Percentiles rank a stretch among this genome's conserved stretches.
Evolutionary conservation across 2,888 invertebrate species (phyloP).

Genomic region (Malthinus seriepunctatus): DNA sequence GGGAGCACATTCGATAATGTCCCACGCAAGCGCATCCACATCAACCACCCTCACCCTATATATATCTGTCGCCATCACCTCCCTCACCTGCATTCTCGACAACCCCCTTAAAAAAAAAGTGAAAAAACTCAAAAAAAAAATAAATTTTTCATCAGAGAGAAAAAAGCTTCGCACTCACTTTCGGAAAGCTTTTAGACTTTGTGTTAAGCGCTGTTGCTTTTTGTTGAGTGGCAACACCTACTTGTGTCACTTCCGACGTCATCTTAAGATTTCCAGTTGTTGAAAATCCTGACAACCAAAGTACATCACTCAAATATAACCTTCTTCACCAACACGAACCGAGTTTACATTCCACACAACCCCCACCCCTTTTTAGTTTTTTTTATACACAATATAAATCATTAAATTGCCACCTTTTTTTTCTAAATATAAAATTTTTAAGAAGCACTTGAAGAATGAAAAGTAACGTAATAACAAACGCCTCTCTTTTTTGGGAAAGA

Average conservation of each 20-base stretch:
- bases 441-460: conserved; percentile 38
- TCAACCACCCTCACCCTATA: conserved; percentile 44
- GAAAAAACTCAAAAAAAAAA: conserved; percentile 4
- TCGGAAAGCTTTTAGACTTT: conserved; percentile 26
- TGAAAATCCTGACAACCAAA: conserved; percentile 9
- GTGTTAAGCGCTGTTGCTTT: conserved; percentile 26
- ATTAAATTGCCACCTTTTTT: conserved; percentile 16
- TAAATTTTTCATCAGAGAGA: conserved; percentile 10
- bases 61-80: conserved; percentile 53
- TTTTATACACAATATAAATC: too few species aligned
- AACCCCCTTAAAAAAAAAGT: conserved; percentile 55
- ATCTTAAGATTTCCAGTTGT: background rate
- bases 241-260: conserved; percentile 32
- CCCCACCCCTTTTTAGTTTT: too few species aligned
- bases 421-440: conserved; percentile 37
- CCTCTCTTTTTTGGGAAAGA: conserved; percentile 31
- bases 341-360: too few species aligned
- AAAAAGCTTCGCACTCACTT: conserved; percentile 17
- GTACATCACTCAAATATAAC: conserved; percentile 14
- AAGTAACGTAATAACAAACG: conserved; percentile 43
- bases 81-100: conserved; percentile 61
- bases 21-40: conserved; percentile 55
- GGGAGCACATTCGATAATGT: conserved; percentile 52
- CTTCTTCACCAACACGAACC: conserved; percentile 1
- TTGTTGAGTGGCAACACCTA: conserved; percentile 32